These are phyloP conservation scores for Pempheris klunzingeri DNA, from an alignment of 2,797 vertebrate species.

Conservation along the genomic window DNA sequence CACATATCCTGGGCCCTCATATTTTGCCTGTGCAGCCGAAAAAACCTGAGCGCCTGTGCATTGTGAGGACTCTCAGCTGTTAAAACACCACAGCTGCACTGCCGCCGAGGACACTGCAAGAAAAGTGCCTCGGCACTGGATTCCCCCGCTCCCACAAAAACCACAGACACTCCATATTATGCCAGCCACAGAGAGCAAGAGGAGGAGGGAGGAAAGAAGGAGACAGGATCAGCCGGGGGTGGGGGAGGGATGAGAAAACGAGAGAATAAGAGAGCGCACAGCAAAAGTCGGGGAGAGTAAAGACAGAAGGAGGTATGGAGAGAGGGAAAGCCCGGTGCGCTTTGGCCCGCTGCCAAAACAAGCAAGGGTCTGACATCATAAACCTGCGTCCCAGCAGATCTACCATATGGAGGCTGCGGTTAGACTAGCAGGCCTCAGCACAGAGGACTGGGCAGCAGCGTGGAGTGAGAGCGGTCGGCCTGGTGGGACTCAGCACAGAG, in stretches of 20 bases:
- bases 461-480: constrained; percentile 74
- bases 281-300: constrained; percentile 71
- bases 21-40: constrained; percentile 84
- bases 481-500: constrained; percentile 73
- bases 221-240: constrained; percentile 67
- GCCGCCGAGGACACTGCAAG: constrained; percentile 82
- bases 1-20: constrained; percentile 75
- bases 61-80: constrained; percentile 90
- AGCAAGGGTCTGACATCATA: constrained; percentile 88
- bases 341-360: constrained; percentile 84
- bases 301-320: constrained; percentile 76
- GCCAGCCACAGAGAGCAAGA: constrained; percentile 80
- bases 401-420: constrained; percentile 81
- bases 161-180: constrained; percentile 86
- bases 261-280: constrained; percentile 70
- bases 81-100: constrained; percentile 86
- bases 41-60: constrained; percentile 83
- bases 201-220: constrained; percentile 75
- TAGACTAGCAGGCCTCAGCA: constrained; percentile 74
- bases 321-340: constrained; percentile 81
- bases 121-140: constrained; percentile 86
- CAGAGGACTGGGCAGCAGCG: constrained; percentile 68
- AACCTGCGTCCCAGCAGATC: constrained; percentile 85
- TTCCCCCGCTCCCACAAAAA: constrained; percentile 87
- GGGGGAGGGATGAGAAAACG: constrained; percentile 79